These are phyloP conservation scores for Choristoneura rosaceana DNA, from an alignment of 2,888 invertebrate species.

Conservation along the genomic window DNA sequence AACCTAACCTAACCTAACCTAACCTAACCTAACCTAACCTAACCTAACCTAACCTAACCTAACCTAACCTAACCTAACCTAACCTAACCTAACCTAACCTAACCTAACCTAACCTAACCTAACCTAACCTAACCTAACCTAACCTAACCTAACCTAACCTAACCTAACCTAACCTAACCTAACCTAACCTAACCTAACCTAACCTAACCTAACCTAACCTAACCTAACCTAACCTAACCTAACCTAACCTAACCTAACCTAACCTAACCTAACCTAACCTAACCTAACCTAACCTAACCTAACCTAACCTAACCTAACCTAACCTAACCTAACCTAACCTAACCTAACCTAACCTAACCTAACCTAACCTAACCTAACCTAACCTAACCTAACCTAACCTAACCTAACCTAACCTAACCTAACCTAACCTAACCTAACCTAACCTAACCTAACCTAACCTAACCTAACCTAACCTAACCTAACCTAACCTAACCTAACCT, in stretches of 20 bases:
- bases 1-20: constrained; percentile 19
- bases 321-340: constrained; percentile 19
- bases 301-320: constrained; percentile 17
- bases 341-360: constrained; percentile 19
- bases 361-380: constrained; percentile 19
- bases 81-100: constrained; percentile 16
- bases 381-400: constrained; percentile 18
- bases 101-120: constrained; percentile 19
- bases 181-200: constrained; percentile 19
- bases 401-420: constrained; percentile 19
- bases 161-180: constrained; percentile 19
- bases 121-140: constrained; percentile 19
- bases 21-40: constrained; percentile 19
- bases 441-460: constrained; percentile 41
- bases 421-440: constrained; percentile 22
- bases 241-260: constrained; percentile 16
- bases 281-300: constrained; percentile 11
- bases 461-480: constrained; percentile 41
- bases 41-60: constrained; percentile 18
- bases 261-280: constrained; percentile 15
- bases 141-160: constrained; percentile 19
- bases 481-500: constrained; percentile 35
- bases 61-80: constrained; percentile 19
- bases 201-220: constrained; percentile 17
- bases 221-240: constrained; percentile 19